Base-by-base conservation (phyloP, 2,113 vertebrate species). In the Morone chrysops region DNA sequence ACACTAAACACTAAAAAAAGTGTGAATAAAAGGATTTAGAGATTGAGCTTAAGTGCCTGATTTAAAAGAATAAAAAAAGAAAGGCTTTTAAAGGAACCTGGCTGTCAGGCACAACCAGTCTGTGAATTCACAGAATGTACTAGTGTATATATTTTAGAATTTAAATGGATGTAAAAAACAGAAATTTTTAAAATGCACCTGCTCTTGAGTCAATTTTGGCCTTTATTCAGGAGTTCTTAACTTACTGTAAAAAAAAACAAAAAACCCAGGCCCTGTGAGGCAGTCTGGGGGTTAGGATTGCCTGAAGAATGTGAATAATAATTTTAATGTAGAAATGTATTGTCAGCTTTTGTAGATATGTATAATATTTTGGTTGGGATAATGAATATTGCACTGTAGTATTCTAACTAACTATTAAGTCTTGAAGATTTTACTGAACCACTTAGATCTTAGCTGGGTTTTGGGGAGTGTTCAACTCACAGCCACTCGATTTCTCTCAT, bases 81-180 rank as follows among this genome's bases (percentile, higher is more conserved):
- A 48, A 38, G 69, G 54, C 22, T 74, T 70, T 54, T 43, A 59
- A 71, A 78, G 45, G 65, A 47, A 72, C 53, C 40, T 50, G 16
- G 59, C 17, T 59, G 75, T n/a, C 53, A 31, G 41, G 60, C 65
- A 56, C 41, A 45, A 61, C 36, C 36, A 65, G 18, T 62, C 61
- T 88, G 73, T 79, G 45, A 61, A 36, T 80, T 51, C 57, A 12
- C 83, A 77, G 73, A 85, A 83, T 88, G 66, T 81, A 75, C 70
- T 36, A 36, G 2, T 88, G 80, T 90, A 71, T 45, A 87, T 87
- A 80, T 83, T 86, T 77, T 45, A 84, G 13, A 25, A 20, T 81
- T 80, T 69, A 45, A 87, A 85, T 63, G 18, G n/a, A 86, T 91
- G 85, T 92, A 75, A 82, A 90, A 90, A 80, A 8, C 31, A 47